Conservation (phyloP, 2,113 vertebrate genomes). For the Dermatemys mawii region DNA sequence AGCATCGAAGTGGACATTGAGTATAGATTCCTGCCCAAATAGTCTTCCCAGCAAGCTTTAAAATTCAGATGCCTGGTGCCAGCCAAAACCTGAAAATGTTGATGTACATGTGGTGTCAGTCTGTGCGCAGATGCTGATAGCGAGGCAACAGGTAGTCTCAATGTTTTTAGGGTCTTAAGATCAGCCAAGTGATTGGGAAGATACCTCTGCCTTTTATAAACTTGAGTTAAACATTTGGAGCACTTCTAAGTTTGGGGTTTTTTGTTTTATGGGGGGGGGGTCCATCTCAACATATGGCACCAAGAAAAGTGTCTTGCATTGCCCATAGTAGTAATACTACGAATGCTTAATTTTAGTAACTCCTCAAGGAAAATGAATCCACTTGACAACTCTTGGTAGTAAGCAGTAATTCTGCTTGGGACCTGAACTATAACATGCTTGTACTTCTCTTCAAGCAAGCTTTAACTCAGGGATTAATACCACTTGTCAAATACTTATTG, state of each 20-base stretch:
- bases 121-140: not conserved
- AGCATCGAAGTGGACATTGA: not conserved
- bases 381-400: not conserved
- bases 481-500: not conserved
- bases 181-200: not conserved
- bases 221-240: not conserved
- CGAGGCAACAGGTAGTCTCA: not conserved
- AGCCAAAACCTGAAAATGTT: not conserved
- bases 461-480: not conserved
- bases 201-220: not conserved
- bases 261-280: too few relatives aligned
- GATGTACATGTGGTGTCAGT: not conserved
- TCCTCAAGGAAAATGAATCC: not conserved
- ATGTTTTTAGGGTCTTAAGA: not conserved
- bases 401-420: not conserved
- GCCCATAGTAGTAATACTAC: not conserved
- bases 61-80: not conserved
- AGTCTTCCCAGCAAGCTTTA: not conserved
- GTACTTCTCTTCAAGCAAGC: not conserved
- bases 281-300: not conserved
- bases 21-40: not conserved
- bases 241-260: not conserved
- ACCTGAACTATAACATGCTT: not conserved
- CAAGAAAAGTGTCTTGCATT: too few relatives aligned
- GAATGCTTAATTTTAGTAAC: not conserved